Evolutionary conservation across 53 echinoderm and acorn worm species (phyloP), one percentile per base, ranked within the genome.

Genomic region (Pentamera pediparva): DNA sequence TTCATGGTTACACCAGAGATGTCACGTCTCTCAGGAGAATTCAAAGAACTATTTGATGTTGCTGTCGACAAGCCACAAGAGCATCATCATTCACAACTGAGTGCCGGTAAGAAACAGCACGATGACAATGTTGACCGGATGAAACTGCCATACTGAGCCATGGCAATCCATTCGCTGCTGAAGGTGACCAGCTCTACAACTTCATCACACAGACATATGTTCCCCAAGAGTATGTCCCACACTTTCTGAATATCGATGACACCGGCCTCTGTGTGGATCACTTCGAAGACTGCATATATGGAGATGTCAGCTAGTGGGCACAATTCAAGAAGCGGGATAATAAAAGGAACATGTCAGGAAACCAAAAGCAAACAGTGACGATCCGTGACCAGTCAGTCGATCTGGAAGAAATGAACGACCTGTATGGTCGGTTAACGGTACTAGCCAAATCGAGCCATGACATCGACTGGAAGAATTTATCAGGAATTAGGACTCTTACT

Each of bases 121-220:
- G n/a, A n/a, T 35, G 0, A 4, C 32, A 15, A 9, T 62, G 62
- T 62, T 62, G 35, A 37, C 11, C 0, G 1, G 19, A 4, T 62
- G 4, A 62, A 62, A 25, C 62, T 62, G 35, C 62, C 35, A 62
- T n/a, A n/a, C 25, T 56, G 43, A 19, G 18, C 69, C 37, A n/a
- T n/a, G n/a, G 53, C 1, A 72, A 72, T 28, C 72, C 72, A 21
- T 50, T 72, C 38, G 72, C 0, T 29, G 53, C 53, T 2, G 50
- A 72, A 72, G 72, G 72, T 72, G 51, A 72, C 12, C 26, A 28
- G 52, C 13, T 72, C n/a, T 72, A 72, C 72, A 60, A 81, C 39
- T 6, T 73, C 15, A 57, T 73, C 24, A 69, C 55, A 39, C 38
- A 70, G 31, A 70, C 57, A 39, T 70, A 69, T 37, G 19, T 56